phyloP scores from a whole-genome alignment of 2,113 vertebrate species.

The Nothocercus julius region DNA sequence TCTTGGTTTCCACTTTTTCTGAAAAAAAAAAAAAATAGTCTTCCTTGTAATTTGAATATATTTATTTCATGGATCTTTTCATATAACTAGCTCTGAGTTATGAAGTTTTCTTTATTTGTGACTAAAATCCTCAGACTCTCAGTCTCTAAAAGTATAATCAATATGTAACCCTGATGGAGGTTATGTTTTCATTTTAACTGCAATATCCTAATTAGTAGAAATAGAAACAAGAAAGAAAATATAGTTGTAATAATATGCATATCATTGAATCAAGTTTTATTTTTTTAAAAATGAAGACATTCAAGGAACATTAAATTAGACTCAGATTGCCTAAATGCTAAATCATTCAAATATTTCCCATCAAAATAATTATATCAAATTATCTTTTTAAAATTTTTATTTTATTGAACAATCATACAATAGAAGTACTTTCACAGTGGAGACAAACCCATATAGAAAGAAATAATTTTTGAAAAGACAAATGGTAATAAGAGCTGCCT shows the following conservation, averaged over 20 bases:
- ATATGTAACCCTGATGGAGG: neutral
- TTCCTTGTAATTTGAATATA: neutral
- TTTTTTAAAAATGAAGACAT: neutral
- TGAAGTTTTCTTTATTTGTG: neutral
- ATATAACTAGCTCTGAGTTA: neutral
- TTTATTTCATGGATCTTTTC: neutral
- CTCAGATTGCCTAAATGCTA: neutral
- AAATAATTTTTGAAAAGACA: neutral
- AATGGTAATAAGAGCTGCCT: neutral
- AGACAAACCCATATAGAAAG: neutral
- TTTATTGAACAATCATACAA: neutral
- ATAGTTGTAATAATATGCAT: neutral
- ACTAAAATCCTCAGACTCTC: neutral
- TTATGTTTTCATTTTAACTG: neutral
- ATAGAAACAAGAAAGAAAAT: neutral
- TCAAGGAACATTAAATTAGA: neutral
- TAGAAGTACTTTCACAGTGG: neutral
- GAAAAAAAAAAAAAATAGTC: neutral
- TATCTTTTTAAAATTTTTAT: neutral
- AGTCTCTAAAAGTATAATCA: neutral
- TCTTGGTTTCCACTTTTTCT: neutral
- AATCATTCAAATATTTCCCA: neutral
- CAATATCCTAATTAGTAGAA: conserved; percentile 2
- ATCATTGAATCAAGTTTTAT: neutral
- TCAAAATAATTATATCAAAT: neutral